These are phyloP conservation scores for Grus americana DNA, from an alignment of 2,113 vertebrate species.

Conservation along the genomic window DNA sequence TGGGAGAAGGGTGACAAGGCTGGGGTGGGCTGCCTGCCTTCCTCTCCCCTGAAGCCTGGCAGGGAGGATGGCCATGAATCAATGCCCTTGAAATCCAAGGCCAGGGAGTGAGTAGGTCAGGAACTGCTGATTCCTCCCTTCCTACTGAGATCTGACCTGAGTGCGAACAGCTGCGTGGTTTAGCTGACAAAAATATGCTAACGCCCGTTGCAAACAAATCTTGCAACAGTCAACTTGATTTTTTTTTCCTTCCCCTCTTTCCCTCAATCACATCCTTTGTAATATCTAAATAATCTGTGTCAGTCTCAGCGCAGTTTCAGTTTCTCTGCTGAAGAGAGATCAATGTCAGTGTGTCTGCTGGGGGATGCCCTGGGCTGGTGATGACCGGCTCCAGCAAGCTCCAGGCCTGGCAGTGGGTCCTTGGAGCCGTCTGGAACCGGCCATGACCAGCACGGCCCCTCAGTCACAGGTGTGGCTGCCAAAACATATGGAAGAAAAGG, in stretches of 20 bases:
- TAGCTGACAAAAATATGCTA: neutral
- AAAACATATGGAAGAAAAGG: neutral
- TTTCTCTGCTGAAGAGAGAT: neutral
- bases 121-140: neutral
- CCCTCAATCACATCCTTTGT: neutral
- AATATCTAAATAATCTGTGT: neutral
- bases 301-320: neutral
- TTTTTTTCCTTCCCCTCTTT: neutral
- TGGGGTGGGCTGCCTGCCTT: neutral
- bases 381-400: neutral
- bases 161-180: neutral
- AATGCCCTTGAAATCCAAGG: neutral
- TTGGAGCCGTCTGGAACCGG: neutral
- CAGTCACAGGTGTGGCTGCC: accelerated
- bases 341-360: neutral
- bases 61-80: neutral
- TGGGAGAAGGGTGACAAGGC: neutral
- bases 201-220: neutral
- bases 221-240: neutral
- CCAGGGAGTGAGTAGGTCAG: neutral
- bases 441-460: neutral
- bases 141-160: neutral
- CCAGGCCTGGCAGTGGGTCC: accelerated
- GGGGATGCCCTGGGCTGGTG: neutral
- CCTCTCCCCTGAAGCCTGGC: accelerated